A percentile compares a stretch with the other conserved stretches of the same genome.
These are phyloP conservation scores for Oplegnathus fasciatus DNA, from an alignment of 2,113 vertebrate genomes.

Conservation along the genomic window DNA sequence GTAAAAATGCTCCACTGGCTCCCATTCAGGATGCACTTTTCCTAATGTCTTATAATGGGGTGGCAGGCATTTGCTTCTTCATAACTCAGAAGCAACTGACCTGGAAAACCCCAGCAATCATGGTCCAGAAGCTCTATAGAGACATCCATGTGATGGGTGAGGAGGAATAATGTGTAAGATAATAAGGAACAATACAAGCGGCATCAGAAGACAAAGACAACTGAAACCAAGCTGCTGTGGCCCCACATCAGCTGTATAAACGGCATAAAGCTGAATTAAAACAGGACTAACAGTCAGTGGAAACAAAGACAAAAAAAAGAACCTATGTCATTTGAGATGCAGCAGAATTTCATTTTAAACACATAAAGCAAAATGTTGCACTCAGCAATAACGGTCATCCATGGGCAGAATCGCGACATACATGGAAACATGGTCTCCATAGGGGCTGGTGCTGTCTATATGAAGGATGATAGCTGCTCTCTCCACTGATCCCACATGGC, in stretches of 20 bases:
- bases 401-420: constrained; percentile 34
- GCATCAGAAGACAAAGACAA: constrained; percentile 25
- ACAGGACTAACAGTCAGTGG: neutral
- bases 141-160: constrained; percentile 61
- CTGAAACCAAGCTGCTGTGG: neutral
- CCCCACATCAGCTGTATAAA: neutral
- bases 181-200: constrained; percentile 1
- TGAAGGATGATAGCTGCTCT: constrained; percentile 74
- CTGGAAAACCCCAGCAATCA: constrained; percentile 63
- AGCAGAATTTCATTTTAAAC: constrained; percentile 18
- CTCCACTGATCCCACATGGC: constrained; percentile 71
- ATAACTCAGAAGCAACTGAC: constrained; percentile 65
- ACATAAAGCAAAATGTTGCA: constrained; percentile 32
- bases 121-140: constrained; percentile 49
- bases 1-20: constrained; percentile 5
- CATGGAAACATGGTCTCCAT: constrained; percentile 63
- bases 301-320: neutral
- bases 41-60: constrained; percentile 48
- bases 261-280: neutral
- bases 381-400: constrained; percentile 62
- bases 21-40: constrained; percentile 15
- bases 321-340: neutral
- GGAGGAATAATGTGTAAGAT: constrained; percentile 46
- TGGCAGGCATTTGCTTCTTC: constrained; percentile 35
- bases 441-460: constrained; percentile 62